phyloP scores from a whole-genome alignment of 1,140 invertebrate species.

The Colletes gigas region DNA sequence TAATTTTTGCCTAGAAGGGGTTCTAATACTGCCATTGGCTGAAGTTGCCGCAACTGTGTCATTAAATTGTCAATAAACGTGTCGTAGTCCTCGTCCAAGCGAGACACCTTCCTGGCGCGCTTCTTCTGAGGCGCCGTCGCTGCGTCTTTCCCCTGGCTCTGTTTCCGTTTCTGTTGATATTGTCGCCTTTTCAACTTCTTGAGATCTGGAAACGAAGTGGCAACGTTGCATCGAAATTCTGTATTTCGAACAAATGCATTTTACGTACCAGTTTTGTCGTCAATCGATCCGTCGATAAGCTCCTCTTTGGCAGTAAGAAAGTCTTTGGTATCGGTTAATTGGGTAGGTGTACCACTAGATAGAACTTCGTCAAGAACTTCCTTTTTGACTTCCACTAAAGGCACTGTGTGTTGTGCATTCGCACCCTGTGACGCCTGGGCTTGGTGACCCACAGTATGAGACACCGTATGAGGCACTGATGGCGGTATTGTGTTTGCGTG shows the following conservation, averaged over 20 bases:
- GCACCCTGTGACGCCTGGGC: conserved; percentile 73
- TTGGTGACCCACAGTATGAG: conserved; percentile 68
- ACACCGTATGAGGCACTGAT: conserved; percentile 63
- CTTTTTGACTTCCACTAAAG: conserved; percentile 80
- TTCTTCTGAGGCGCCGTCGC: conserved; percentile 86
- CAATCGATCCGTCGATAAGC: conserved; percentile 76
- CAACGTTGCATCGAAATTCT: not conserved
- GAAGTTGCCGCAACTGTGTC: conserved; percentile 90
- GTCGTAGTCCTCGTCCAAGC: conserved; percentile 95
- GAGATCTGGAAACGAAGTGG: conserved; percentile 80
- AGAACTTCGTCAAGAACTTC: conserved; percentile 78
- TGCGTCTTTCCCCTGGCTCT: conserved; percentile 85
- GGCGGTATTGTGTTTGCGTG: conserved; percentile 59
- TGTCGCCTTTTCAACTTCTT: conserved; percentile 91
- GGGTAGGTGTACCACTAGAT: conserved; percentile 71
- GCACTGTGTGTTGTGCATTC: conserved; percentile 76
- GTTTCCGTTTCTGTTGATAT: conserved; percentile 90
- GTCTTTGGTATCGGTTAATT: conserved; percentile 80
- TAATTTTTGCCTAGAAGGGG: conserved; percentile 92
- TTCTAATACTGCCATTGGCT: conserved; percentile 92
- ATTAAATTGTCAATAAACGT: conserved; percentile 93
- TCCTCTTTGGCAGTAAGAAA: conserved; percentile 81
- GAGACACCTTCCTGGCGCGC: conserved; percentile 90
- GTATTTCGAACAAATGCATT: not conserved
- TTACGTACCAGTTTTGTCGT: conserved; percentile 78